phyloP scores from a whole-genome alignment of 37 sponge, comb jelly and placozoan genomes.

The Halisarca cf. caerulea region DNA sequence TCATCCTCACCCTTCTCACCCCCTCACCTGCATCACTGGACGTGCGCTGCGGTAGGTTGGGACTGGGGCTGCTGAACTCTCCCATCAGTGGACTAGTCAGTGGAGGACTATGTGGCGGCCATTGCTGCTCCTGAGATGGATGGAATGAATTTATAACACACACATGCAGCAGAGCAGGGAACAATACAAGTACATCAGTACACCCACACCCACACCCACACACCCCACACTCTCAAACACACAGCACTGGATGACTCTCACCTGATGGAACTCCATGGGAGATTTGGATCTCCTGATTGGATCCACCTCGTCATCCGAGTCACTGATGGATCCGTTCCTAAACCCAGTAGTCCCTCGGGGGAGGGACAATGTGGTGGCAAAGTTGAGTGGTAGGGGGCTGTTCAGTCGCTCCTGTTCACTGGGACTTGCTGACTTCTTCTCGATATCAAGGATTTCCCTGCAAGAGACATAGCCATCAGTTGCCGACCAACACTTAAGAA shows the following conservation, averaged over 20 bases:
- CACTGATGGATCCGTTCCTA: background rate
- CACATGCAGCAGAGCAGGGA: too few relatives aligned
- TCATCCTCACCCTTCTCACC: too few relatives aligned
- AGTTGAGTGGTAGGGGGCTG: background rate
- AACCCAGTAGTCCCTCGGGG: slow-evolving; percentile 24
- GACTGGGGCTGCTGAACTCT: too few relatives aligned
- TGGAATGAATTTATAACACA: too few relatives aligned
- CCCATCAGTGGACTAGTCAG: too few relatives aligned
- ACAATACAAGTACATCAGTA: background rate
- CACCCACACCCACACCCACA: too few relatives aligned
- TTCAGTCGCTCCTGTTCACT: background rate
- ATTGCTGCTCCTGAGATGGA: too few relatives aligned
- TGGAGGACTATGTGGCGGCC: too few relatives aligned
- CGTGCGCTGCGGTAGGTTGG: too few relatives aligned
- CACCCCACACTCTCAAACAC: too few relatives aligned
- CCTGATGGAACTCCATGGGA: background rate
- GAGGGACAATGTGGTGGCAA: background rate
- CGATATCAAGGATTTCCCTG: slow-evolving; percentile 36
- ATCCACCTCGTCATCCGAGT: background rate
- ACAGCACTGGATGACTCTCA: background rate
- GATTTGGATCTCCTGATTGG: background rate
- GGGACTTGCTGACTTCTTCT: background rate
- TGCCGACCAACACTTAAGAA: background rate
- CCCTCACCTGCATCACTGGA: too few relatives aligned
- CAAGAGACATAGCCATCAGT: too few relatives aligned